Evolutionary conservation across 2,797 vertebrate genomes (phyloP).

Genomic region (Molossus alvarezi): DNA sequence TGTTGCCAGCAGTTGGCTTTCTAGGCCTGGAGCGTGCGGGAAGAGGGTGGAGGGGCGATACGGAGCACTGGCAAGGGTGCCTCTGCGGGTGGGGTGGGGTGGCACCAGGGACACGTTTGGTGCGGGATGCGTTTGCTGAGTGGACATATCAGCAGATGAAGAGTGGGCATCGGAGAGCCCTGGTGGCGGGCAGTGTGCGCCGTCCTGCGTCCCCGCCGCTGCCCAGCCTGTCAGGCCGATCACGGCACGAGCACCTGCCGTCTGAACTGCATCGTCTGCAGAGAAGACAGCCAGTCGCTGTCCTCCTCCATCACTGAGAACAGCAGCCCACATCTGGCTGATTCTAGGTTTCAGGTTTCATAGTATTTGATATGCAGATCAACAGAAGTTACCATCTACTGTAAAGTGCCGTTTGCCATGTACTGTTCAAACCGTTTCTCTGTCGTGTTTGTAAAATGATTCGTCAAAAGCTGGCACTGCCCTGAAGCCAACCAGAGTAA

Average conservation of each 20-base stretch:
- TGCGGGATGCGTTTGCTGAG: not conserved
- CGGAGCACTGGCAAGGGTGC: not conserved
- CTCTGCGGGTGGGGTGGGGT: too few species aligned
- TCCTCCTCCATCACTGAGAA: not conserved
- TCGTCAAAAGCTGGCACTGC: not conserved
- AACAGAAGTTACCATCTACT: accelerated
- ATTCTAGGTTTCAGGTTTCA: too few species aligned
- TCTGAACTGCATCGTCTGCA: accelerated
- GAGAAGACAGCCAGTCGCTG: accelerated
- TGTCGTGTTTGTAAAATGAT: not conserved
- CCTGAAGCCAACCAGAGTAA: not conserved
- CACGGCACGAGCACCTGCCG: not conserved
- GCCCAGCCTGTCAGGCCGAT: too few species aligned
- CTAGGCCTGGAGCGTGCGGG: accelerated
- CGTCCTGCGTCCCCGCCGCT: too few species aligned
- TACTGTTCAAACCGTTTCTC: accelerated
- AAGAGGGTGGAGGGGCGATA: too few species aligned
- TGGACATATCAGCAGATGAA: too few species aligned
- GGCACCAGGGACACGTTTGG: accelerated
- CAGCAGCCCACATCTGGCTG: accelerated
- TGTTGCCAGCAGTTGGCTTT: not conserved
- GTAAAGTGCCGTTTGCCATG: not conserved
- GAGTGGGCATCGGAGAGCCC: too few species aligned
- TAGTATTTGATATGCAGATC: not conserved
- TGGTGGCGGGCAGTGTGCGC: too few species aligned